Evolutionary conservation across 2,797 vertebrate species (phyloP).

Genomic region (Anas flavirostris): DNA sequence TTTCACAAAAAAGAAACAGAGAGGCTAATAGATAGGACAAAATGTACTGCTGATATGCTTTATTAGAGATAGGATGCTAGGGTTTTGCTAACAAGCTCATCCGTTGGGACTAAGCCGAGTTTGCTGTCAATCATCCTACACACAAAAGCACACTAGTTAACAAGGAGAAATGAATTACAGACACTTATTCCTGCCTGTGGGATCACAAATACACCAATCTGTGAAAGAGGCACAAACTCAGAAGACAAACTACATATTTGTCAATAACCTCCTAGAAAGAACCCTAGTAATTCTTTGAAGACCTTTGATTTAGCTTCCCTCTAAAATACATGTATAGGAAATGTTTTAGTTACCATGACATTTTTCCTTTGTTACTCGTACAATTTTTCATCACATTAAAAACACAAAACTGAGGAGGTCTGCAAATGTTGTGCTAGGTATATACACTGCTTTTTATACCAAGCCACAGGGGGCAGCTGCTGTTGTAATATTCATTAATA

Average conservation of each 20-base stretch:
- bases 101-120: conserved; percentile 84
- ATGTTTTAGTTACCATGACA: conserved; percentile 87
- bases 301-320: conserved; percentile 84
- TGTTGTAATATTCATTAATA: conserved; percentile 80
- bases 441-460: conserved; percentile 76
- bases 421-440: conserved; percentile 82
- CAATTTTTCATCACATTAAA: conserved; percentile 86
- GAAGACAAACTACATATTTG: conserved; percentile 85
- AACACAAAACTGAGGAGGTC: conserved; percentile 84
- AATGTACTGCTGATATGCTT: conserved; percentile 87
- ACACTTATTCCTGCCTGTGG: conserved; percentile 85
- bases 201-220: conserved; percentile 87
- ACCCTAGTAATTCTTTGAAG: conserved; percentile 84
- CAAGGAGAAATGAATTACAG: conserved; percentile 87
- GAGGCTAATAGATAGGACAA: conserved; percentile 88
- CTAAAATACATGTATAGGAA: conserved; percentile 83
- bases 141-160: conserved; percentile 86
- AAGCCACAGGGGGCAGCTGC: conserved; percentile 72
- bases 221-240: conserved; percentile 85
- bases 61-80: conserved; percentile 85
- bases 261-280: conserved; percentile 87
- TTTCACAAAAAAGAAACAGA: conserved; percentile 90
- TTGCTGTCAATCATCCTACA: conserved; percentile 85
- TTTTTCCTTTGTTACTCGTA: conserved; percentile 82
- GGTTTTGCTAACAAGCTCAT: conserved; percentile 87